These are phyloP conservation scores for Himalopsyche anomala DNA, from an alignment of 2,888 invertebrate genomes.

Conservation along the genomic window DNA sequence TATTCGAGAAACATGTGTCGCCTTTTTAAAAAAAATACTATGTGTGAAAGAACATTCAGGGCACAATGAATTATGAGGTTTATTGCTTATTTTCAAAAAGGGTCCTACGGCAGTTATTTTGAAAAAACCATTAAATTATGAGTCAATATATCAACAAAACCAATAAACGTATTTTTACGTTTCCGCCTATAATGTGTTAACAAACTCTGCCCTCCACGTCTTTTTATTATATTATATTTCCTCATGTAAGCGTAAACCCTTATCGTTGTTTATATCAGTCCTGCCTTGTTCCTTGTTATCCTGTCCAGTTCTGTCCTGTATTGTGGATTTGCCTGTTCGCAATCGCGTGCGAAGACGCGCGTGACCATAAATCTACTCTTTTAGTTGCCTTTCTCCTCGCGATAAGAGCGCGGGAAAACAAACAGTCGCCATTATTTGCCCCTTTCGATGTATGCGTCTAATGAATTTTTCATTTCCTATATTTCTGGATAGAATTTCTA, in stretches of 20 bases:
- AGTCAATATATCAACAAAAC: too few relatives aligned
- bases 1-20: too few relatives aligned
- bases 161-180: too few relatives aligned
- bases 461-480: background rate
- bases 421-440: background rate
- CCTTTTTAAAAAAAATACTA: too few relatives aligned
- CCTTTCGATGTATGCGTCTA: background rate
- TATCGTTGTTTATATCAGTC: background rate
- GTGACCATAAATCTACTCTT: conserved; percentile 20
- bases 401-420: conserved; percentile 11
- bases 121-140: too few relatives aligned
- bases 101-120: too few relatives aligned
- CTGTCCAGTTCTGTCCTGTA: background rate
- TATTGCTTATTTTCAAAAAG: too few relatives aligned
- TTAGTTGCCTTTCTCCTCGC: background rate
- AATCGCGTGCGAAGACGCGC: conserved; percentile 19
- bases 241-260: background rate
- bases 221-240: background rate
- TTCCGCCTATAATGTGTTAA: too few relatives aligned
- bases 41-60: too few relatives aligned
- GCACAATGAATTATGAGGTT: too few relatives aligned
- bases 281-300: background rate
- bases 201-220: too few relatives aligned
- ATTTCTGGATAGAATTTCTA: too few relatives aligned
- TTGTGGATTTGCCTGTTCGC: conserved; percentile 18